Conservation (phyloP, 2,888 invertebrate species). For the Cataglyphis rosenhaueri region DNA sequence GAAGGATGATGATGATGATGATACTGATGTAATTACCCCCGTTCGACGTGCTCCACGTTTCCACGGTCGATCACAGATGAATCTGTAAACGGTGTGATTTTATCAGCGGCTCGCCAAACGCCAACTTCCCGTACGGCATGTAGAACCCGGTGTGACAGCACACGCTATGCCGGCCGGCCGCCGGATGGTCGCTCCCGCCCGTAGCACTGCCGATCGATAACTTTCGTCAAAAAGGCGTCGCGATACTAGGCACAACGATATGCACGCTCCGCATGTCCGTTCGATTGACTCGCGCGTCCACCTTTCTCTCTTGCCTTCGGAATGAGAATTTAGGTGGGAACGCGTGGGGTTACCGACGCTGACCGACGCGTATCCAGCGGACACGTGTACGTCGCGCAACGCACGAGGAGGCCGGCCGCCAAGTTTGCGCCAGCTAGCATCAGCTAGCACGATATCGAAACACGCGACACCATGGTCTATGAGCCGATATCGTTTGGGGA, state of each 20-base stretch:
- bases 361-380: slow-evolving; percentile 1
- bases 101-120: background rate
- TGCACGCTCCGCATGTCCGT: background rate
- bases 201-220: slow-evolving; percentile 38
- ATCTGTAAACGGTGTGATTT: slow-evolving; percentile 5
- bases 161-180: slow-evolving; percentile 25
- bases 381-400: slow-evolving; percentile 25
- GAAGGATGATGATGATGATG: slow-evolving; percentile 1
- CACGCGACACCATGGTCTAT: slow-evolving; percentile 1
- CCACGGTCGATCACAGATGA: background rate
- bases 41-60: background rate
- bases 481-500: background rate
- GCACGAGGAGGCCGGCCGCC: background rate
- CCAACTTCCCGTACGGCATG: background rate
- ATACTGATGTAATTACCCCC: slow-evolving; percentile 48
- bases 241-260: background rate
- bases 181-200: background rate
- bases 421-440: background rate
- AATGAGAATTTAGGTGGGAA: slow-evolving; percentile 20
- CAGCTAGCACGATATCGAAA: background rate
- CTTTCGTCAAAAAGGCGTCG: slow-evolving; percentile 15
- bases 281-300: background rate
- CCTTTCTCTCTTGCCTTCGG: slow-evolving; percentile 16
- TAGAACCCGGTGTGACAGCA: background rate
- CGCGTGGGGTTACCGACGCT: background rate